These are phyloP conservation scores for Drosophila ustulata DNA, from an alignment of 2,888 invertebrate genomes.

Conservation along the genomic window DNA sequence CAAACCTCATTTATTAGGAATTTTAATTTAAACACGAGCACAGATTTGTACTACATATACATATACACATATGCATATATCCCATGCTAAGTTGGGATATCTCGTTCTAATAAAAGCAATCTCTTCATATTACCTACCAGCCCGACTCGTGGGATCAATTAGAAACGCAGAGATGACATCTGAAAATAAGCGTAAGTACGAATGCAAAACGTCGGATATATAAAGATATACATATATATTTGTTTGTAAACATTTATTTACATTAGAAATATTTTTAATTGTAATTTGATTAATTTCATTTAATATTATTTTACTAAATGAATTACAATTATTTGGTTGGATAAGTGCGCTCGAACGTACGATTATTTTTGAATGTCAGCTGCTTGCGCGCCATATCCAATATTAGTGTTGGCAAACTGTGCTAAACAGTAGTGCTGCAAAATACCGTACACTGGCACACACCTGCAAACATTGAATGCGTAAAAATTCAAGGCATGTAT, in stretches of 20 bases:
- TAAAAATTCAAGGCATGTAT: neutral
- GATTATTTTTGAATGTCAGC: neutral
- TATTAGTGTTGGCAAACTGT: constrained; percentile 35
- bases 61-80: neutral
- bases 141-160: neutral
- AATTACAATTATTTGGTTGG: neutral
- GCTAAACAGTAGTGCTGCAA: constrained; percentile 23
- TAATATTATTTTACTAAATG: neutral
- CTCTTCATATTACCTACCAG: neutral
- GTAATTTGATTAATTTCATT: neutral
- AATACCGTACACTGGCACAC: constrained; percentile 36
- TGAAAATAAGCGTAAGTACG: too few species aligned
- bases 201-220: too few species aligned
- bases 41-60: neutral
- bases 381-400: constrained; percentile 13
- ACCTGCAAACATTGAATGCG: constrained; percentile 40
- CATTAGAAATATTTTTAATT: neutral
- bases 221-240: too few species aligned
- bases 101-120: neutral
- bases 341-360: neutral
- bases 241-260: neutral
- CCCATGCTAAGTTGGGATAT: neutral
- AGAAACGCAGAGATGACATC: neutral
- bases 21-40: constrained; percentile 16
- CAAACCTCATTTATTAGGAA: constrained; percentile 9